Percentiles rank a stretch among this genome's conserved stretches.
phyloP scores from a whole-genome alignment of 2,888 invertebrate species.

The Rotaria socialis region DNA sequence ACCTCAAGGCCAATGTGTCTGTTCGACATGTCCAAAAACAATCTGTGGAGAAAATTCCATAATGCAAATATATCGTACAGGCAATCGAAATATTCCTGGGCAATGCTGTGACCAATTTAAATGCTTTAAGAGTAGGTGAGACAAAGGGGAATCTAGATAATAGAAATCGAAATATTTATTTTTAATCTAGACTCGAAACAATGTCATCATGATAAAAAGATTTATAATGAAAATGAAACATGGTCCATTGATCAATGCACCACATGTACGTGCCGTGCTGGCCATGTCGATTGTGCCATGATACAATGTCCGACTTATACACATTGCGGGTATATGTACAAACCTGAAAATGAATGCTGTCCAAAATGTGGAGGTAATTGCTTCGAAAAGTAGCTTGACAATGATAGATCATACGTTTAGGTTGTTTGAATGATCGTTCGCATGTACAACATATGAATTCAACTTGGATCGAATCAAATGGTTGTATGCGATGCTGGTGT shows the following conservation, averaged over 20 bases:
- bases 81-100: neutral
- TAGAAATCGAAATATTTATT: neutral
- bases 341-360: slow-evolving; percentile 34
- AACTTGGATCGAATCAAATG: slow-evolving; percentile 35
- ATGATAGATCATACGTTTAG: neutral
- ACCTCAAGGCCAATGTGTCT: neutral
- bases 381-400: neutral
- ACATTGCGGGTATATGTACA: slow-evolving; percentile 32
- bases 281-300: neutral
- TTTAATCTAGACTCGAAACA: slow-evolving; percentile 5
- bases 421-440: slow-evolving; percentile 1
- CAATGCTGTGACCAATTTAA: slow-evolving; percentile 16
- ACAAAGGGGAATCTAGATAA: neutral
- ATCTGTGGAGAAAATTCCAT: slow-evolving; percentile 30
- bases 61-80: slow-evolving; percentile 31
- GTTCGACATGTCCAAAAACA: neutral
- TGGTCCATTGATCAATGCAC: slow-evolving; percentile 34
- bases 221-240: slow-evolving; percentile 17
- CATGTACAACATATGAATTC: slow-evolving; percentile 36
- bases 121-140: slow-evolving; percentile 27
- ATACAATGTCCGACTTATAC: slow-evolving; percentile 2
- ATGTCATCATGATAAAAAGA: slow-evolving; percentile 32
- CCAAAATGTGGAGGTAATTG: slow-evolving; percentile 9
- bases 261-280: slow-evolving; percentile 8
- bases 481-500: slow-evolving; percentile 25